Evolutionary conservation across 1,140 invertebrate genomes (phyloP).

Genomic region (Glomeris maerens): DNA sequence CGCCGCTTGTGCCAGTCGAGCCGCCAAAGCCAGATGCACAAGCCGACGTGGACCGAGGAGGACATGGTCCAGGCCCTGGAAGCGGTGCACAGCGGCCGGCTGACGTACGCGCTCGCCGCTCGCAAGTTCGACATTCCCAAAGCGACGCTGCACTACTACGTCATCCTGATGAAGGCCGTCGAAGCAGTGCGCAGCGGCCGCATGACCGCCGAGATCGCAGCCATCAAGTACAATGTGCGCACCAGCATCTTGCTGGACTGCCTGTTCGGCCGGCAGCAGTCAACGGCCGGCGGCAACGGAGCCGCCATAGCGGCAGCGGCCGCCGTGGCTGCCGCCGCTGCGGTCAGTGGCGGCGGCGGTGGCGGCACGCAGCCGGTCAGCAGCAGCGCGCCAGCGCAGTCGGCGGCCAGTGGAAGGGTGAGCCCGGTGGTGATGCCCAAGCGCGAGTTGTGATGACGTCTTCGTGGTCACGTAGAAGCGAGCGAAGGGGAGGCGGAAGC

Average conservation of each 20-base stretch:
- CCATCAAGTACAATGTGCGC: constrained; percentile 12
- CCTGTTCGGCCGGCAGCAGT: constrained; percentile 4
- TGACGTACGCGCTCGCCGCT: constrained; percentile 11
- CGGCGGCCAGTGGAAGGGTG: neutral
- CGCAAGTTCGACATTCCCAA: constrained; percentile 12
- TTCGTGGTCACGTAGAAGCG: too few species aligned
- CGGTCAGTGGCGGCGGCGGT: neutral
- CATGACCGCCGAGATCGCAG: constrained; percentile 12
- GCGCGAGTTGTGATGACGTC: too few species aligned
- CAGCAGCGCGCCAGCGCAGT: neutral
- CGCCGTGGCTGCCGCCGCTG: neutral
- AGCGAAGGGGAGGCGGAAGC: too few species aligned
- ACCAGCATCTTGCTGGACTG: constrained; percentile 7
- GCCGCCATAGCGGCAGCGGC: neutral
- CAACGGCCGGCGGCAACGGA: too few species aligned
- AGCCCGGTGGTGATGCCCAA: too few species aligned
- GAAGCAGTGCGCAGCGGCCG: constrained; percentile 12
- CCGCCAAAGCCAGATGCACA: constrained; percentile 12
- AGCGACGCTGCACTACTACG: constrained; percentile 12
- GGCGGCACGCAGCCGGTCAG: neutral
- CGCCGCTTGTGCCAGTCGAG: constrained; percentile 12
- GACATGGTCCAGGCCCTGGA: constrained; percentile 12
- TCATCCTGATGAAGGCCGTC: constrained; percentile 12
- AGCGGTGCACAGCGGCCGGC: constrained; percentile 10
- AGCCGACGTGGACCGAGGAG: constrained; percentile 12